phyloP scores from a whole-genome alignment of 2,797 vertebrate species.

The Etheostoma perlongum region DNA sequence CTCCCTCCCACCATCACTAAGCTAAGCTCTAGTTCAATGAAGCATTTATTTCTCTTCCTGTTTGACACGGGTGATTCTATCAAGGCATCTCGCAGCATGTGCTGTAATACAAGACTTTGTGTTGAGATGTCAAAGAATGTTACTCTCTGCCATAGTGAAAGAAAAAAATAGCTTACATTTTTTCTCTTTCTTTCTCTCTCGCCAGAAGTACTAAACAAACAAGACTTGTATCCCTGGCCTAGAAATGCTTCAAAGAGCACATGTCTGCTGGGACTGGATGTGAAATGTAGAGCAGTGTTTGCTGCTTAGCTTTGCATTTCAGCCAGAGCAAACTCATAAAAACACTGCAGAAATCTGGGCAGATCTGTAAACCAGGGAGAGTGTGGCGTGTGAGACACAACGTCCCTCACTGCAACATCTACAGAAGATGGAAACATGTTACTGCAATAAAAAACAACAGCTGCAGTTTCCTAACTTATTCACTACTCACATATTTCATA shows the following conservation, averaged over 20 bases:
- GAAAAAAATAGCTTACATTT: constrained; percentile 81
- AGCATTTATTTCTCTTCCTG: constrained; percentile 86
- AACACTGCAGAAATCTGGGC: constrained; percentile 75
- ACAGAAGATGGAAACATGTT: constrained; percentile 49
- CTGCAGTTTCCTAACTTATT: constrained; percentile 52
- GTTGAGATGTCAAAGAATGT: constrained; percentile 86
- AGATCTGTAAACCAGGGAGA: constrained; percentile 63
- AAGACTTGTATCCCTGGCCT: constrained; percentile 86
- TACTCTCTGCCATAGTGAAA: constrained; percentile 80
- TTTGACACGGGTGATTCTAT: constrained; percentile 86
- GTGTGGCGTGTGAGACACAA: constrained; percentile 19
- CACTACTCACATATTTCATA: constrained; percentile 35
- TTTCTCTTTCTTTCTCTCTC: constrained; percentile 48
- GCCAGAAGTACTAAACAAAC: constrained; percentile 86
- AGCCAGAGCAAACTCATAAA: constrained; percentile 80
- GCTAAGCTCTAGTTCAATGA: constrained; percentile 82
- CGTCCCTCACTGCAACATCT: constrained; percentile 47
- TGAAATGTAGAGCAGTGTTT: constrained; percentile 86
- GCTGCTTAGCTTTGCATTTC: constrained; percentile 88
- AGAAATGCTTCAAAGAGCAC: constrained; percentile 88
- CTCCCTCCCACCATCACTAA: constrained; percentile 67
- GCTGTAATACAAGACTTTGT: constrained; percentile 83
- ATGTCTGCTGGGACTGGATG: constrained; percentile 87
- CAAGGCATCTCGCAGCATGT: constrained; percentile 82
- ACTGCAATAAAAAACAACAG: constrained; percentile 27